phyloP scores from a whole-genome alignment of 2,113 vertebrate species.

The Drymodes brunneopygia region DNA sequence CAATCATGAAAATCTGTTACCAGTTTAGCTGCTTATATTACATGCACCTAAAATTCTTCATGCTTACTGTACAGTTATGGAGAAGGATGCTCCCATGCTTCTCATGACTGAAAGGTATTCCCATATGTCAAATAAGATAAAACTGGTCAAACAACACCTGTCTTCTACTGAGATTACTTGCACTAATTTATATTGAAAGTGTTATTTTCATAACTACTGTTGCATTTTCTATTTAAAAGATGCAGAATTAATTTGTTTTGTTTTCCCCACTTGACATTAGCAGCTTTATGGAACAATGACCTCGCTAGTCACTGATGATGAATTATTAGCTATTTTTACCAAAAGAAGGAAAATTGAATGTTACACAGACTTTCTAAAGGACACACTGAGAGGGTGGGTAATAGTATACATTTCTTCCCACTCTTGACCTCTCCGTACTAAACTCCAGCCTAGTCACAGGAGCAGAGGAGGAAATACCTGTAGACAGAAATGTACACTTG shows the following conservation, averaged over 20 bases:
- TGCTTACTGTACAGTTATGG: not conserved
- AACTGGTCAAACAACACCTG: not conserved
- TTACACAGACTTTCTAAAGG: not conserved
- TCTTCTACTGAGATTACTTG: not conserved
- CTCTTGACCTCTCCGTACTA: not conserved
- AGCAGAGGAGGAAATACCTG: not conserved
- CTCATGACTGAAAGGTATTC: not conserved
- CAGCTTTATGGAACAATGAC: not conserved
- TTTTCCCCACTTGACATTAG: not conserved
- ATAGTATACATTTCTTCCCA: not conserved
- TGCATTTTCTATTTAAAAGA: not conserved
- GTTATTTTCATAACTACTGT: not conserved
- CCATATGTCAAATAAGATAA: not conserved
- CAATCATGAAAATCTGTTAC: conserved; percentile 21
- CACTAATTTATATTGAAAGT: not conserved
- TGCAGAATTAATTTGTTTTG: not conserved
- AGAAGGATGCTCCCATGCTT: not conserved
- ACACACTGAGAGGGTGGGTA: not conserved
- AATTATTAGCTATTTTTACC: not conserved
- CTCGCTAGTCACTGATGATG: not conserved
- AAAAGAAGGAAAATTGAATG: not conserved
- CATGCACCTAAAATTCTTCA: not conserved
- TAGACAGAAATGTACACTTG: not conserved
- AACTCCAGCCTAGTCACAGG: not conserved
- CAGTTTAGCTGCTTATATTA: not conserved